Conservation (phyloP, 2,113 vertebrate genomes). For the Datnioides undecimradiatus region DNA sequence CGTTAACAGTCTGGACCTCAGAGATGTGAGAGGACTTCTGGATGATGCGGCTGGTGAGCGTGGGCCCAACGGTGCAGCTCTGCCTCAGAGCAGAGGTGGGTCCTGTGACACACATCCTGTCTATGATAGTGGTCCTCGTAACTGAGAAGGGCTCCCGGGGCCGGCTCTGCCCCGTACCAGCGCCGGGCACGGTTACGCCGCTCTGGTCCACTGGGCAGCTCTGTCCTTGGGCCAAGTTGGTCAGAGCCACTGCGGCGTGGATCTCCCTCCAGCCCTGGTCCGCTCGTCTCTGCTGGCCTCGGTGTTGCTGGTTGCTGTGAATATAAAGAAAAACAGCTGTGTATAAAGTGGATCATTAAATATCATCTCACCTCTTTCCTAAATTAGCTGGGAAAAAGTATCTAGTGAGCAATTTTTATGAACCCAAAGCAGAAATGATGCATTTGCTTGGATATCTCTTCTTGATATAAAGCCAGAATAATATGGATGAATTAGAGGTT, state of each 20-base stretch:
- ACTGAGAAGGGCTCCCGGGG: slow-evolving; percentile 48
- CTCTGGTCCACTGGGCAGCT: slow-evolving; percentile 74
- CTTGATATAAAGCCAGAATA: slow-evolving; percentile 5
- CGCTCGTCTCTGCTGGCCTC: slow-evolving; percentile 83
- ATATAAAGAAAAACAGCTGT: slow-evolving; percentile 10
- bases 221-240: slow-evolving; percentile 93
- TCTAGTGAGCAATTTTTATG: neutral
- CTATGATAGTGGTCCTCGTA: slow-evolving; percentile 81
- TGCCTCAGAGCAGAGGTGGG: slow-evolving; percentile 33
- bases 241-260: slow-evolving; percentile 97
- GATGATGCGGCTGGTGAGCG: slow-evolving; percentile 92
- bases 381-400: neutral
- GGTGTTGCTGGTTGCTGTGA: slow-evolving; percentile 85
- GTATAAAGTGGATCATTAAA: neutral
- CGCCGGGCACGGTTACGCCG: neutral
- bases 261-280: slow-evolving; percentile 96
- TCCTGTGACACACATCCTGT: slow-evolving; percentile 22
- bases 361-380: neutral
- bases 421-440: slow-evolving; percentile 4
- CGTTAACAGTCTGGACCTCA: slow-evolving; percentile 97
- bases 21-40: slow-evolving; percentile 99
- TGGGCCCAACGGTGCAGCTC: slow-evolving; percentile 51
- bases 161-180: slow-evolving; percentile 36
- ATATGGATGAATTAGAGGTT: slow-evolving; percentile 17
- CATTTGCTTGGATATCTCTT: slow-evolving; percentile 2